Conservation (phyloP, 2,888 invertebrate genomes). For the Melinaea menophilus region DNA sequence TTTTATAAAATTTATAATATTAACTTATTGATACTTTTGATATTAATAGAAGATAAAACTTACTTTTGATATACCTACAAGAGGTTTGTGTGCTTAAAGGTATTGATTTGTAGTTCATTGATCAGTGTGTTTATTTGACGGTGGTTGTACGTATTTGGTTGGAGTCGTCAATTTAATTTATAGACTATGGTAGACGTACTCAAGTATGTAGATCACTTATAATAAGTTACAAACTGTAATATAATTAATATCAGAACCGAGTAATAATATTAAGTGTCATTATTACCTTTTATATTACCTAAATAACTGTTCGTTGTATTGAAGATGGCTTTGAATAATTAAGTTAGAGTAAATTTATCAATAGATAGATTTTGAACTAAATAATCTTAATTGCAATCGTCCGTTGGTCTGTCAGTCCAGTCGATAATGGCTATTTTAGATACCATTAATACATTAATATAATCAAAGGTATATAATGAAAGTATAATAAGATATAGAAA, state of each 20-base stretch:
- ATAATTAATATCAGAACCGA: too few relatives aligned
- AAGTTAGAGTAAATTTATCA: conserved; percentile 17
- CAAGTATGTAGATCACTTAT: too few relatives aligned
- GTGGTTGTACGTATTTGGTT: too few relatives aligned
- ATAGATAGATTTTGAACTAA: conserved; percentile 20
- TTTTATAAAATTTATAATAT: conserved; percentile 39
- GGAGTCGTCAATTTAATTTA: too few relatives aligned
- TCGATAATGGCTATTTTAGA: conserved; percentile 21
- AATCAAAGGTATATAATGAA: not conserved
- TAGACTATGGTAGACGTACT: too few relatives aligned
- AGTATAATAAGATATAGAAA: not conserved
- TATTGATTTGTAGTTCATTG: too few relatives aligned
- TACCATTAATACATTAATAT: conserved; percentile 2
- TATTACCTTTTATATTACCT: not conserved
- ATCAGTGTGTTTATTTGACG: too few relatives aligned
- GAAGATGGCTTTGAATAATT: conserved; percentile 18
- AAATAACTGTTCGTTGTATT: conserved; percentile 13
- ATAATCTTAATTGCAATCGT: conserved; percentile 23
- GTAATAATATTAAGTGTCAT: not conserved
- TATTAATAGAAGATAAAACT: too few relatives aligned
- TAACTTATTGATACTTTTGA: conserved; percentile 37
- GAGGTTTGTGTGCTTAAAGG: too few relatives aligned
- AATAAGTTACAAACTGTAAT: too few relatives aligned
- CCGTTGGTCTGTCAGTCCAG: conserved; percentile 15
- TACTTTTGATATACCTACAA: too few relatives aligned